phyloP scores from a whole-genome alignment of 2,113 vertebrate genomes.

The Pygoscelis adeliae region DNA sequence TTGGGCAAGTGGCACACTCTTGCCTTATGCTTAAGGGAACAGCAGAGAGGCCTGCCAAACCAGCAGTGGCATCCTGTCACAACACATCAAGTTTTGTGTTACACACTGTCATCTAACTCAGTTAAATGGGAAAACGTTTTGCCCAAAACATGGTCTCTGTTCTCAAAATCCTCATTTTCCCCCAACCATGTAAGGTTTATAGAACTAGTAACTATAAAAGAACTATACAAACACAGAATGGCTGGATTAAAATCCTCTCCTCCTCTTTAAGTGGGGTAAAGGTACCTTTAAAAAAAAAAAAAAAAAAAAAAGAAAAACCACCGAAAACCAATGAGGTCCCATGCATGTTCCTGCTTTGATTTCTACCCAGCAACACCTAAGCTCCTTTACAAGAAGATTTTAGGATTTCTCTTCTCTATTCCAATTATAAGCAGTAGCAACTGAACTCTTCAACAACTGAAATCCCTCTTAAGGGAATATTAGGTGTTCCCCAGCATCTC shows the following conservation, averaged over 20 bases:
- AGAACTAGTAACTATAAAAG: background rate
- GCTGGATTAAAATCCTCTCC: background rate
- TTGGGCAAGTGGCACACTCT: background rate
- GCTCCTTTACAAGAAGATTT: background rate
- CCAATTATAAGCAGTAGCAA: background rate
- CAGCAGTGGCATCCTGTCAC: constrained; percentile 17
- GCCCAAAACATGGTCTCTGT: background rate
- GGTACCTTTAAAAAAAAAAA: background rate
- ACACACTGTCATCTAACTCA: background rate
- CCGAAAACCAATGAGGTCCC: background rate
- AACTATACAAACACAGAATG: background rate
- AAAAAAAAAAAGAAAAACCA: background rate
- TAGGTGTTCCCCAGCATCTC: background rate
- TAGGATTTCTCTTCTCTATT: background rate
- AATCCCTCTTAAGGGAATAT: background rate
- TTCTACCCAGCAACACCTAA: background rate
- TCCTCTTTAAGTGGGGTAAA: background rate
- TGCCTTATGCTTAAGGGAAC: background rate
- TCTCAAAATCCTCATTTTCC: background rate
- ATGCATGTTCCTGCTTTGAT: background rate
- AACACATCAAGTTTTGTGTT: background rate
- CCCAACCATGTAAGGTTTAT: background rate
- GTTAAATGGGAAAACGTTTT: background rate
- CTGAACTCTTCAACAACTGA: background rate
- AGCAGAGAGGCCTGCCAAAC: background rate